Percentiles rank a stretch among this genome's conserved stretches.
phyloP scores from a whole-genome alignment of 2,888 invertebrate genomes.

The Agrotis ipsilon region DNA sequence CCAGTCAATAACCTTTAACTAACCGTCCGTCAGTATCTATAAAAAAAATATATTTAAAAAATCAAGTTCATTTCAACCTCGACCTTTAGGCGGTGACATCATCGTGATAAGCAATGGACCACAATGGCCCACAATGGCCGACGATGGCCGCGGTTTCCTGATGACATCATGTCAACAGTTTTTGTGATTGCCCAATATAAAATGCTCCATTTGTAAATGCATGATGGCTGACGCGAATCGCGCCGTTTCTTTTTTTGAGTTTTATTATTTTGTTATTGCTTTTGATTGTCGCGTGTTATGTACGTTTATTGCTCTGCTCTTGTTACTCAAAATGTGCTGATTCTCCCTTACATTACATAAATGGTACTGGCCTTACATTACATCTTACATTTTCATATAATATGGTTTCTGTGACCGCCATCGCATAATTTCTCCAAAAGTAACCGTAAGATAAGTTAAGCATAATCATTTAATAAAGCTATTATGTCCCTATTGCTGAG shows the following conservation, averaged over 20 bases:
- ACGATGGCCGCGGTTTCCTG: slow-evolving; percentile 37
- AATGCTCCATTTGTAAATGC: slow-evolving; percentile 48
- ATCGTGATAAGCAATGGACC: slow-evolving; percentile 50
- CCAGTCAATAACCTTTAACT: slow-evolving; percentile 57
- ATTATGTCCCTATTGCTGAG: background rate
- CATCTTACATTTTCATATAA: background rate
- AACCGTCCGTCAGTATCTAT: slow-evolving; percentile 21
- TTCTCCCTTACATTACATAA: too few relatives aligned
- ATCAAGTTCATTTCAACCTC: slow-evolving; percentile 58
- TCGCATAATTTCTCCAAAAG: background rate
- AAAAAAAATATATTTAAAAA: slow-evolving; percentile 31
- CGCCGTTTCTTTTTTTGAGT: slow-evolving; percentile 14
- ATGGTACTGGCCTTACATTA: too few relatives aligned
- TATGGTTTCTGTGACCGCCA: background rate
- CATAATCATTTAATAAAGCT: too few relatives aligned
- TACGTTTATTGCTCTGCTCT: slow-evolving; percentile 19
- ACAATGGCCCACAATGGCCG: slow-evolving; percentile 36
- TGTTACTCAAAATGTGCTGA: background rate
- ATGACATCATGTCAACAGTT: slow-evolving; percentile 62
- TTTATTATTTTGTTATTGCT: slow-evolving; percentile 9
- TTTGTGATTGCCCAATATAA: slow-evolving; percentile 59
- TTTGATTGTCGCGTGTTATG: slow-evolving; percentile 8
- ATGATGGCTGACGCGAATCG: slow-evolving; percentile 40
- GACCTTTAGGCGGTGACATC: slow-evolving; percentile 68
- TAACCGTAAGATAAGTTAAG: too few relatives aligned